Base-by-base conservation (phyloP, 2,888 invertebrate species). In the Dione vanillae region DNA sequence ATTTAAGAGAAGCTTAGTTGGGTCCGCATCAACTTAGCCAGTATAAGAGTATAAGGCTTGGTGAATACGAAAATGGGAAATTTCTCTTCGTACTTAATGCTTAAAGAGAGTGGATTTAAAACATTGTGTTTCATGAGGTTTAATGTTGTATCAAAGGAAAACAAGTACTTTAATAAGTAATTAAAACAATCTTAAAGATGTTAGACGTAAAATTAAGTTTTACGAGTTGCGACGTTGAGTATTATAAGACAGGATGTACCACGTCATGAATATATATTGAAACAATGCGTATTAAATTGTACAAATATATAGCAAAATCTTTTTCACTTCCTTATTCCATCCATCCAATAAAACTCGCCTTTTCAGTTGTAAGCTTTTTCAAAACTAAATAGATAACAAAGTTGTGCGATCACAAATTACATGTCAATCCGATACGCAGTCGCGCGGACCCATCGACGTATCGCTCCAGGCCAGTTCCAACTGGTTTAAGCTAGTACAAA, bases 371-470 rank as follows among this genome's bases (percentile, higher is more conserved):
- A 45, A 20, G 14, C 19, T 43, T 64, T 64, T 52, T 67, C 70
- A 62, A 67, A 51, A 70, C 66, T 51, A 68, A 65, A 67, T 49
- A 74, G 72, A 74, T 74, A 81, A 80, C 79, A 82, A 81, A 82
- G 82, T 82, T 83, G 81, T 79, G 77, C 79, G 85, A 85, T 85
- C 74, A 75, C 78, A 77, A 78, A 78, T 91, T 90, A 87, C 84
- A 89, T 83, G 91, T 90, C 91, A 91, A 88, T 91, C 91, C 81
- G 79, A 88, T 89, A 83, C 80, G 81, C 88, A 85, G 83, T 81
- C 83, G 85, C 85, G 87, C 85, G 85, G 74, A 80, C 73, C 79
- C 79, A 82, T 75, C 78, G 79, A 79, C 81, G 76, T 74, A 80
- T 79, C 83, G 82, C 81, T 78, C 74, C 75, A 78, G 80, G 82